Conservation (phyloP, 2,888 invertebrate species). For the Lepidochrysops patricia region DNA sequence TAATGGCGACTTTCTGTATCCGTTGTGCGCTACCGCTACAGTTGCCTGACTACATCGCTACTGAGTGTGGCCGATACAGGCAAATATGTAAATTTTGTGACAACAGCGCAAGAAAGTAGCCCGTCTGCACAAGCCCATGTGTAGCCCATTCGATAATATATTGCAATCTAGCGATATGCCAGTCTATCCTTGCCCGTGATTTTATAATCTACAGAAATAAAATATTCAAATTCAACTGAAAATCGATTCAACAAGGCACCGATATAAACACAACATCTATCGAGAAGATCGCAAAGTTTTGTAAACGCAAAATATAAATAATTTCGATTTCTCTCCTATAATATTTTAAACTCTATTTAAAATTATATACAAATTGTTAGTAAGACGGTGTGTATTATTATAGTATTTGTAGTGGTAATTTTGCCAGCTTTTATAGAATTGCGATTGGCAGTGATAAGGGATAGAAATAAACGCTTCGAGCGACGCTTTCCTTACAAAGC, state of each 20-base stretch:
- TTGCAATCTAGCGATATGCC: background rate
- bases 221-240: constrained; percentile 4
- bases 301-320: constrained; percentile 7
- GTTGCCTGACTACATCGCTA: background rate
- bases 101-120: too few species aligned
- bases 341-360: background rate
- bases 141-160: background rate
- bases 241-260: constrained; percentile 11
- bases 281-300: background rate
- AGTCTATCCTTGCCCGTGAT: background rate
- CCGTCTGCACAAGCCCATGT: too few species aligned
- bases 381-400: background rate
- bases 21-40: too few species aligned
- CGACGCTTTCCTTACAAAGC: background rate
- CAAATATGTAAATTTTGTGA: too few species aligned
- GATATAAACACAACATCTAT: background rate
- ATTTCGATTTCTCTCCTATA: background rate
- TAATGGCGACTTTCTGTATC: too few species aligned
- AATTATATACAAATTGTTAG: constrained; percentile 9
- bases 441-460: background rate
- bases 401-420: background rate
- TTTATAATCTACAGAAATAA: constrained; percentile 2
- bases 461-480: background rate
- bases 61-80: background rate
- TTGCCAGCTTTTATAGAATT: background rate